phyloP scores from a whole-genome alignment of 37 sponge, comb jelly and placozoan species.

The Aplysina aerophoba region DNA sequence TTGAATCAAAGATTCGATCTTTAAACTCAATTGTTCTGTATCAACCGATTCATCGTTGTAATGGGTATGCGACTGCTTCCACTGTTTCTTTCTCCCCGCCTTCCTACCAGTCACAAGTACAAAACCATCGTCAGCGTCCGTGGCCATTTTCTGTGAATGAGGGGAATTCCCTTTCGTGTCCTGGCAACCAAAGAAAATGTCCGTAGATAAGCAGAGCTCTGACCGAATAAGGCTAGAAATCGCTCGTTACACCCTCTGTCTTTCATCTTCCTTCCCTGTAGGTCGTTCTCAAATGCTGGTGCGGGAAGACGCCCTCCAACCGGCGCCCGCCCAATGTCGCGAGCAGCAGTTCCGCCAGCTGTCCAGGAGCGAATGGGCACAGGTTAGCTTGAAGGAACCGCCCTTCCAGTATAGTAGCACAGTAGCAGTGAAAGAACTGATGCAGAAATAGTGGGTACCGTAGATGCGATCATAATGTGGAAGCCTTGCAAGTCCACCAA shows the following conservation, averaged over 20 bases:
- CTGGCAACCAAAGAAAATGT: background rate
- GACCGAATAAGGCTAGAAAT: no score
- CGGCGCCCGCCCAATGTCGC: constrained; percentile 5
- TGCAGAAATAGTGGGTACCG: no score
- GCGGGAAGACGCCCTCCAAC: background rate
- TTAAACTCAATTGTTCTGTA: no score
- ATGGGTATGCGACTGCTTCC: no score
- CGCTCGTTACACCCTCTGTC: background rate
- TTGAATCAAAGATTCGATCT: no score
- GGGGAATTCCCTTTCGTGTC: no score
- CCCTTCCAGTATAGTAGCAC: no score
- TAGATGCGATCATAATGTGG: no score
- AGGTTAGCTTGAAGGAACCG: background rate
- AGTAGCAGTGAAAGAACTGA: no score
- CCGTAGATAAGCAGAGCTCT: background rate
- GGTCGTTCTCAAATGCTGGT: background rate
- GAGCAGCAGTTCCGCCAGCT: background rate
- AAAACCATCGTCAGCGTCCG: constrained; percentile 9
- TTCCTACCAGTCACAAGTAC: background rate
- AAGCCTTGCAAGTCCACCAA: no score
- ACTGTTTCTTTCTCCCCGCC: constrained; percentile 2
- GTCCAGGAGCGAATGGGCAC: constrained; percentile 7
- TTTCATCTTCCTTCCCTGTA: background rate
- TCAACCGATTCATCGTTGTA: no score
- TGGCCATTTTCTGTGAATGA: background rate